Base-by-base conservation (phyloP, 2,888 invertebrate genomes). In the Hydriomena furcata region DNA sequence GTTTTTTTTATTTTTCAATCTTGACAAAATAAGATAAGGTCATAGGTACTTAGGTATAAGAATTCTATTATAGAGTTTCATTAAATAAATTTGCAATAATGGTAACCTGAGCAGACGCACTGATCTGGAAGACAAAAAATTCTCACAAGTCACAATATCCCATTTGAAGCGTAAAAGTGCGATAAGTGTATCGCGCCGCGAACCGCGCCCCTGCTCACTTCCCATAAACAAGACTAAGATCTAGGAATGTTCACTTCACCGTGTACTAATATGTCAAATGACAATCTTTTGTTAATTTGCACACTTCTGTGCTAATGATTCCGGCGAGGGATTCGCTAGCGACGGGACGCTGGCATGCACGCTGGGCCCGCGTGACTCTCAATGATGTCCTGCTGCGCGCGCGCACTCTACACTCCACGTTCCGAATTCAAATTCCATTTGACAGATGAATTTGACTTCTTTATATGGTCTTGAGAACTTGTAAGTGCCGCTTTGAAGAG, bases 241-340 rank as follows among this genome's bases (percentile, higher is more conserved):
- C 84, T 79, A 83, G 86, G n/a, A 85, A 84, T 82, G 70, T 65
- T 61, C 73, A 73, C 44, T 71, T 85, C 68, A 81, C 82, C 86
- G 76, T 85, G 76, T 74, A 75, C 54, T 76, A 76, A 79, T 72
- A 63, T 77, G 73, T 74, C 78, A 72, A 73, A 77, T 78, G 74
- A 73, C 67, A 70, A 69, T 69, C 76, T 71, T 65, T 79, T 80
- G 77, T 79, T 52, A 63, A 66, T 60, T 56, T 63, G 62, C 59
- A 52, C 58, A 53, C 62, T 60, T 54, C 56, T 12, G 53, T 60
- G 60, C 66, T 80, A 77, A 78, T 74, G 74, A 71, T 58, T 66
- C 55, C 51, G 53, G 34, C 61, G 51, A 60, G 63, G 65, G 72
- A 67, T 53, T 50, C 47, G 42, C 37, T 58, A 64, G 60, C 52